Evolutionary conservation across 2,113 vertebrate species (phyloP), one percentile per base, ranked within the genome.

Genomic region (Oncorhynchus kisutch): DNA sequence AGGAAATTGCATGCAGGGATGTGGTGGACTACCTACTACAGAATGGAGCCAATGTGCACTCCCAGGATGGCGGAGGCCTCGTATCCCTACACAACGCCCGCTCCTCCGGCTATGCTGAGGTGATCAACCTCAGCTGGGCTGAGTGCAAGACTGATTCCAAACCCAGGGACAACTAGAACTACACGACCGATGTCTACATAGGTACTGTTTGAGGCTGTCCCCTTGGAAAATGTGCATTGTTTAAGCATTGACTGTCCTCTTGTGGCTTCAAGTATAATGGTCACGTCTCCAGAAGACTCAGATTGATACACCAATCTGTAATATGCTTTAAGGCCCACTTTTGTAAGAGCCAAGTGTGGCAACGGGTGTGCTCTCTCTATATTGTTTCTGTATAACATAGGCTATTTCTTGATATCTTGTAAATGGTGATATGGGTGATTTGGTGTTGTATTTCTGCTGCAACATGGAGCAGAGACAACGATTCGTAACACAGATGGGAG

Each of bases 151-250:
- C 97, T 39, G 97, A 99, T 84, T 94, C 97, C 27, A 99, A 99
- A 70, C 95, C 97, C 82, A 94, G 96, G 79, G 97, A 99, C 93
- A 99, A 99, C 92, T 99, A 96, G 97, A 98, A 98, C 92, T 99
- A 98, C 83, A 98, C 97, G 92, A 97, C 96, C 78, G 96, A 99
- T 85, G 97, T 99, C 89, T 99, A 97, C 86, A 99, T 99, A 71
- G 97, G 97, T 98, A 82, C 54, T 18, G 16, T 34, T 18, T 16
- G 20, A 14, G 59, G 7, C 59, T 62, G 16, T 29, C 18, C 59
- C 59, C 14, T 62, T 2, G 59, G 59, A 22, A 45, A 57, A 57
- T 57, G 20, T 57, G 54, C 54, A 57, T 57, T 18, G 12, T 54
- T 62, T 20, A 20, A 22, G 20, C 18, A 14, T 1, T 20, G 49